phyloP scores from a whole-genome alignment of 1,140 invertebrate species.

The Wiebesia pumilae region DNA sequence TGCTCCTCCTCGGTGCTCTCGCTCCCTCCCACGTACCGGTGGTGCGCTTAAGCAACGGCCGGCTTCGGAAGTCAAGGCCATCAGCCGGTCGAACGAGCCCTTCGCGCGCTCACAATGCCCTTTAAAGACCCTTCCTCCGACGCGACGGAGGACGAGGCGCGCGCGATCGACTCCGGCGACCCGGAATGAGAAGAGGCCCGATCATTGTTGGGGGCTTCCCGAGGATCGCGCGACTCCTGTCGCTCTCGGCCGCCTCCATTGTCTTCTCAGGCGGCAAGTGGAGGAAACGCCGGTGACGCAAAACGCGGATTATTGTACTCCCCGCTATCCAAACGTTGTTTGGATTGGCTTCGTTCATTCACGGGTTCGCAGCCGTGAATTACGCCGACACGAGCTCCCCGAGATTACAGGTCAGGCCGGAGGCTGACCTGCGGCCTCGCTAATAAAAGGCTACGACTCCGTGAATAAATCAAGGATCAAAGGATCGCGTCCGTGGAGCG shows the following conservation, averaged over 20 bases:
- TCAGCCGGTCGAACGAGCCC: background rate
- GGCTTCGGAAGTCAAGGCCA: slow-evolving; percentile 30
- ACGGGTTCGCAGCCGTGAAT: too few relatives aligned
- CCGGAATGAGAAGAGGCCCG: background rate
- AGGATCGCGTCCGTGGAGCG: too few relatives aligned
- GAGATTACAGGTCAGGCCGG: too few relatives aligned
- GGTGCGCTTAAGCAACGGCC: background rate
- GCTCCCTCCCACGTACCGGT: too few relatives aligned
- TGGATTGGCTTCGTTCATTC: too few relatives aligned
- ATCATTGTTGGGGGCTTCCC: slow-evolving; percentile 1
- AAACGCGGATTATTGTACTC: too few relatives aligned
- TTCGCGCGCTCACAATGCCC: slow-evolving; percentile 7
- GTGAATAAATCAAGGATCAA: too few relatives aligned
- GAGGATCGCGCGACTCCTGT: background rate
- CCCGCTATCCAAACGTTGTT: too few relatives aligned
- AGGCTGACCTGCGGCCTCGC: too few relatives aligned
- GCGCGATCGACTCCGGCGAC: background rate
- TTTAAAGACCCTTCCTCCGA: slow-evolving; percentile 1
- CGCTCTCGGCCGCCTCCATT: background rate
- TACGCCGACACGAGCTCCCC: background rate
- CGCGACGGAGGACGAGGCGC: too few relatives aligned
- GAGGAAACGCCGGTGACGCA: too few relatives aligned
- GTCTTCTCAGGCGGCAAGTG: background rate
- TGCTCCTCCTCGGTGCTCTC: background rate
- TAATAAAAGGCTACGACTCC: too few relatives aligned